Evolutionary conservation across 2,797 vertebrate genomes (phyloP).

Genomic region (Pseudochirops corinnae): DNA sequence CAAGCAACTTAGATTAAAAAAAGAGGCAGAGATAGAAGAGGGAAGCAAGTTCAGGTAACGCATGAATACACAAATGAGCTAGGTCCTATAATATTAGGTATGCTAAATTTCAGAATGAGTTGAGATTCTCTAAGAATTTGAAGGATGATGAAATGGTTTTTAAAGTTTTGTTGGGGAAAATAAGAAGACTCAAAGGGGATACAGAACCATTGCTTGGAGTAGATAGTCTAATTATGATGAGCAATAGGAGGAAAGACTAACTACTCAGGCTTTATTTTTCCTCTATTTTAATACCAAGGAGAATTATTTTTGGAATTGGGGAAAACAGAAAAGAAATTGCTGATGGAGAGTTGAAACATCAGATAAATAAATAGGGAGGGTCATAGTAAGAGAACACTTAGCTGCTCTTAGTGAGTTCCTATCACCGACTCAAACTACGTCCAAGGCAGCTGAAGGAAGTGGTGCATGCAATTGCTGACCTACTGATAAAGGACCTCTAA

Average conservation of each 20-base stretch:
- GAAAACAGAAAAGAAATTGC: not conserved
- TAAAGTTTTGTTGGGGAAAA: not conserved
- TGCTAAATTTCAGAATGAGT: not conserved
- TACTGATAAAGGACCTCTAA: too few species aligned
- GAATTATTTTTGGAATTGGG: not conserved
- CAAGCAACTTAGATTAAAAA: not conserved
- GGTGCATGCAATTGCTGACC: not conserved
- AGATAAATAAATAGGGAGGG: too few species aligned
- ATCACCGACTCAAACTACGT: not conserved
- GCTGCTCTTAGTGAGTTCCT: not conserved
- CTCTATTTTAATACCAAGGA: not conserved
- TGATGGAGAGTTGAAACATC: not conserved
- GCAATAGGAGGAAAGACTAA: not conserved
- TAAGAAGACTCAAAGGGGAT: not conserved
- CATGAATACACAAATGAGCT: not conserved
- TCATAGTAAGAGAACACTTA: not conserved
- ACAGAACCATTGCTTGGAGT: not conserved
- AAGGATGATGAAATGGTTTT: not conserved
- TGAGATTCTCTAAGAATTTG: not conserved
- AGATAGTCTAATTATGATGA: not conserved
- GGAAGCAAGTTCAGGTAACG: not conserved
- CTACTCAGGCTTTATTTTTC: not conserved
- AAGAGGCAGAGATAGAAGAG: not conserved
- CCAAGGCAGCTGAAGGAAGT: not conserved
- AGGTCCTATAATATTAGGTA: not conserved